Conservation (phyloP, 2,113 vertebrate genomes). For the Limanda limanda region DNA sequence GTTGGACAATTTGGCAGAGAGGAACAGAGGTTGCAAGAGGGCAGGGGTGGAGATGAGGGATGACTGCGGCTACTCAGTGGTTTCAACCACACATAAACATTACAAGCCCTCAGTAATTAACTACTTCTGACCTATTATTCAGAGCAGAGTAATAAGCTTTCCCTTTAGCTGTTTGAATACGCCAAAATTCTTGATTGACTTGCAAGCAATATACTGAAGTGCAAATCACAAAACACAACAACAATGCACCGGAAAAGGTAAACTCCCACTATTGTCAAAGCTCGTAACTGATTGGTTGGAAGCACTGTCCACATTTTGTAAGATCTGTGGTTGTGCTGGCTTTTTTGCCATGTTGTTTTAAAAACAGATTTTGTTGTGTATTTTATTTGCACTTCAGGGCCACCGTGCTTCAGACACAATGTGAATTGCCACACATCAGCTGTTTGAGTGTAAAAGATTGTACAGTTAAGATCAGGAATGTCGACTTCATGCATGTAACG, state of each 20-base stretch:
- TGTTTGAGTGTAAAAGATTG: conserved; percentile 4
- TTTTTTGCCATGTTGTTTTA: no score
- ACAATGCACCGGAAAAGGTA: no score
- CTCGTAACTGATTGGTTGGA: no score
- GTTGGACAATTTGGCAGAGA: conserved; percentile 46
- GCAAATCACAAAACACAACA: not conserved
- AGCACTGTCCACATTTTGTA: not conserved
- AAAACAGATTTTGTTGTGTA: no score
- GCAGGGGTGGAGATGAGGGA: conserved; percentile 43
- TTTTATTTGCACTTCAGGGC: no score
- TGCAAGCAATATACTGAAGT: not conserved
- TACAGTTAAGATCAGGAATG: conserved; percentile 1
- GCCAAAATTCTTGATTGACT: not conserved
- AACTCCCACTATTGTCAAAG: no score
- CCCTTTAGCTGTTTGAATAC: not conserved
- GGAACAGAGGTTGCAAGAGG: conserved; percentile 46
- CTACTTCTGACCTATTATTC: conserved; percentile 42
- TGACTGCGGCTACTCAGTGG: conserved; percentile 45
- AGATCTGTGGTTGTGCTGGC: not conserved
- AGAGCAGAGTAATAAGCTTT: conserved; percentile 16
- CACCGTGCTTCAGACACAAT: not conserved
- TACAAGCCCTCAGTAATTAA: conserved; percentile 42
- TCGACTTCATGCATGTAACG: conserved; percentile 15
- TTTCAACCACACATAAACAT: conserved; percentile 54
- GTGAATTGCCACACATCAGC: not conserved